phyloP scores from a whole-genome alignment of 2,113 vertebrate species.

The Nanger granti region DNA sequence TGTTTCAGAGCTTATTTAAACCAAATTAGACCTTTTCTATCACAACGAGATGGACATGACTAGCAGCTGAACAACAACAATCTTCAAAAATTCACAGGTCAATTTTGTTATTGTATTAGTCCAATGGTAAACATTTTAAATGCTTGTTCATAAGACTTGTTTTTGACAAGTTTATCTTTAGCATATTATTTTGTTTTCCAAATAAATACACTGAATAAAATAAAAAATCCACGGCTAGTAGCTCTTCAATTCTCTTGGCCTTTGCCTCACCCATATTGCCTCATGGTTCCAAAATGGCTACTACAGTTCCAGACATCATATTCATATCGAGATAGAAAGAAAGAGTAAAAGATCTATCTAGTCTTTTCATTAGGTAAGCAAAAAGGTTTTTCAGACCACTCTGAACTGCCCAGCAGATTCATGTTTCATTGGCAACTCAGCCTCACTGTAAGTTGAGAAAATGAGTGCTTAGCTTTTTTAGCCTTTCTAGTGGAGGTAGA shows the following conservation, averaged over 20 bases:
- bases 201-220: not conserved
- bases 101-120: not conserved
- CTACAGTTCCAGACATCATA: not conserved
- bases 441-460: not conserved
- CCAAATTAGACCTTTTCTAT: not conserved
- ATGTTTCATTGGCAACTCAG: not conserved
- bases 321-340: not conserved
- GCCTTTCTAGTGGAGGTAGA: not conserved
- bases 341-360: not conserved
- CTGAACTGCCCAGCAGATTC: not conserved
- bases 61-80: not conserved
- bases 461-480: not conserved
- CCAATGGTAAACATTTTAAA: not conserved
- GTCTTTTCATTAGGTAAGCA: not conserved
- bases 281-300: slow-evolving; percentile 16
- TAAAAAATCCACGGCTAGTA: not conserved
- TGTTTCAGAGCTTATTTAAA: not conserved
- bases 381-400: not conserved
- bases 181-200: not conserved
- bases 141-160: not conserved
- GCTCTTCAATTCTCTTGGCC: not conserved
- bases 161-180: not conserved
- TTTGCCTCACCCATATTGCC: not conserved
- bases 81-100: not conserved
- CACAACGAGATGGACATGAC: not conserved